Evolutionary conservation across 2,888 invertebrate species (phyloP).

Genomic region (Tipula helvola): DNA sequence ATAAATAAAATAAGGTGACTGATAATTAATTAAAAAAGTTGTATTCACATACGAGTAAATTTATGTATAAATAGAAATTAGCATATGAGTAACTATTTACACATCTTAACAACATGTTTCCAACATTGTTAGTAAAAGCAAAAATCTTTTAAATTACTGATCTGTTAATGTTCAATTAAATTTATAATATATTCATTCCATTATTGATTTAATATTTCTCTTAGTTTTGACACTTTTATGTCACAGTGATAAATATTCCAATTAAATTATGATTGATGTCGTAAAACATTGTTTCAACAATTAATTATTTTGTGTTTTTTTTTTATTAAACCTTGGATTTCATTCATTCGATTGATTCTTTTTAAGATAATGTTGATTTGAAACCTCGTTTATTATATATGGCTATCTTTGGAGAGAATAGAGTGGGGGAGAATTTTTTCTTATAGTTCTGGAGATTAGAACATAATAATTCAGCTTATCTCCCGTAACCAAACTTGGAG

Average conservation of each 20-base stretch:
- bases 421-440: too few relatives aligned
- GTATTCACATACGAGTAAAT: background rate
- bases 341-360: background rate
- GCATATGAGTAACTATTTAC: background rate
- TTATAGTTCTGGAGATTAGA: too few relatives aligned
- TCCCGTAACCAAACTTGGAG: too few relatives aligned
- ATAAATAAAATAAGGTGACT: background rate
- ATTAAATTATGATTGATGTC: background rate
- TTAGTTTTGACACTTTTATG: background rate
- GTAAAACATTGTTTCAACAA: background rate
- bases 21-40: background rate
- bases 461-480: too few relatives aligned
- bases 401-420: too few relatives aligned
- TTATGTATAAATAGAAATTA: too few relatives aligned
- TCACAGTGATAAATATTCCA: background rate
- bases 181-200: background rate
- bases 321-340: background rate
- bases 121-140: background rate
- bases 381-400: too few relatives aligned
- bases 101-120: background rate
- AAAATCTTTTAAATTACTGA: background rate
- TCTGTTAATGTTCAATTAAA: background rate
- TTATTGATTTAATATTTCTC: background rate
- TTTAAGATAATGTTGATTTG: background rate
- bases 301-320: background rate